Percentiles rank a stretch among this genome's conserved stretches.
Conservation (phyloP, 2,888 invertebrate genomes). For the Himalopsyche japonica region DNA sequence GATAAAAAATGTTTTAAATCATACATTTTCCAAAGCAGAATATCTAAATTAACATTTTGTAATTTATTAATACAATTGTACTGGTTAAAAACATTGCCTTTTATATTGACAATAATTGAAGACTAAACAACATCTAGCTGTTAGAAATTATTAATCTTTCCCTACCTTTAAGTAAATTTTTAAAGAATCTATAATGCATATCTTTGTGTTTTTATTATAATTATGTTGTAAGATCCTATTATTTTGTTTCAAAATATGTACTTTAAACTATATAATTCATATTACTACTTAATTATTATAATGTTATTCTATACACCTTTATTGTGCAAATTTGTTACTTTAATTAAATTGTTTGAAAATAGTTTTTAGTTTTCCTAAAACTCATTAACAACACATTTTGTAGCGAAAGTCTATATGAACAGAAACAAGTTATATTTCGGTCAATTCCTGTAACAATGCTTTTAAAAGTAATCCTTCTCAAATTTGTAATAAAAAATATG, state of each 20-base stretch:
- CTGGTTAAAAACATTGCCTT: background rate
- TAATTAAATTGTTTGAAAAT: background rate
- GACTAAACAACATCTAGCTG: background rate
- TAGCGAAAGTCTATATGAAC: too few relatives aligned
- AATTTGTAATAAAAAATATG: too few relatives aligned
- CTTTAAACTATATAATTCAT: background rate
- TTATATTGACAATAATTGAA: background rate
- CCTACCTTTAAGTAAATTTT: background rate
- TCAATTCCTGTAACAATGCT: too few relatives aligned
- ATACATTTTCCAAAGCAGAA: too few relatives aligned
- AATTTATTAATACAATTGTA: too few relatives aligned
- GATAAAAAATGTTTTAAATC: too few relatives aligned
- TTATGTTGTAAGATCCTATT: background rate
- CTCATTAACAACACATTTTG: too few relatives aligned
- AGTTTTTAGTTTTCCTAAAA: background rate
- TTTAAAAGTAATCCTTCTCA: too few relatives aligned
- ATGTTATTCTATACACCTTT: background rate
- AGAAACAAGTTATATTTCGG: too few relatives aligned
- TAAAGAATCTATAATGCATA: background rate
- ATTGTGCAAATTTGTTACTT: background rate
- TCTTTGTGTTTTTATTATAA: background rate
- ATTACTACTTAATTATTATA: background rate
- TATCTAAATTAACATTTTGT: too few relatives aligned
- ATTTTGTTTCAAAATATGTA: background rate
- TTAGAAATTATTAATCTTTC: background rate